These are phyloP conservation scores for Drosophila barbarae DNA, from an alignment of 2,888 invertebrate species.

Conservation along the genomic window DNA sequence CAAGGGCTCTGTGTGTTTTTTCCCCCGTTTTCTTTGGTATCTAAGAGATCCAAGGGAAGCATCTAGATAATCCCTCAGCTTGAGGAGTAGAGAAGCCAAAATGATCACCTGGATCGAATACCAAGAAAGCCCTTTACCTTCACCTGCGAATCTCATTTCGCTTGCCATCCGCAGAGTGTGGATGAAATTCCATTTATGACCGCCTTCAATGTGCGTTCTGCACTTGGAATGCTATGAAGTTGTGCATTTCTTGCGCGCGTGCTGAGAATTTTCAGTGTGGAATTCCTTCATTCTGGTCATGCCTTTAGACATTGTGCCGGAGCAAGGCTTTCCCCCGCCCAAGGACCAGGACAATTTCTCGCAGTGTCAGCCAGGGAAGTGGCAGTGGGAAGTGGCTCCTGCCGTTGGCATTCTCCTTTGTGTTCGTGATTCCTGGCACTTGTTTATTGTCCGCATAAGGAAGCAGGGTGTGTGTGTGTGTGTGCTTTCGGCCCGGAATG, in stretches of 20 bases:
- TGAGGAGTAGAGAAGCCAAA: constrained; percentile 2
- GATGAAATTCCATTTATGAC: constrained; percentile 70
- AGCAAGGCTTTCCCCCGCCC: constrained; percentile 7
- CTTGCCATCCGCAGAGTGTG: constrained; percentile 12
- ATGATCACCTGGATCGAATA: constrained; percentile 18
- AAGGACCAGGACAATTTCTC: constrained; percentile 24
- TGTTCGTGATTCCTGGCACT: constrained; percentile 49
- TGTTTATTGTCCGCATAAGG: constrained; percentile 44
- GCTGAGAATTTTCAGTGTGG: constrained; percentile 69
- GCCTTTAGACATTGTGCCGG: constrained; percentile 62
- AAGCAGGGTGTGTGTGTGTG: background rate
- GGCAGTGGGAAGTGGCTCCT: constrained; percentile 9
- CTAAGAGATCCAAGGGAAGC: constrained; percentile 1
- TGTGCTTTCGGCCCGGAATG: constrained; percentile 45
- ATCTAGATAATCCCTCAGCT: constrained; percentile 3
- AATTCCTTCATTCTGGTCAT: constrained; percentile 71
- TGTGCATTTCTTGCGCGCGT: constrained; percentile 75
- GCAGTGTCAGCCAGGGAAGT: constrained; percentile 1
- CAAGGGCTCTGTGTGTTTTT: background rate
- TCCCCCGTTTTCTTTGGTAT: background rate
- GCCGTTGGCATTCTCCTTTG: constrained; percentile 38
- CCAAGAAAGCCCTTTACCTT: constrained; percentile 1
- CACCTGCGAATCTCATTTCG: constrained; percentile 8
- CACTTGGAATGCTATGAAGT: constrained; percentile 70
- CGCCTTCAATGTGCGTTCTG: constrained; percentile 68